These are phyloP conservation scores for Anthopleura xanthogrammica DNA, from an alignment of 92 coral and sea anemone species.

Conservation along the genomic window DNA sequence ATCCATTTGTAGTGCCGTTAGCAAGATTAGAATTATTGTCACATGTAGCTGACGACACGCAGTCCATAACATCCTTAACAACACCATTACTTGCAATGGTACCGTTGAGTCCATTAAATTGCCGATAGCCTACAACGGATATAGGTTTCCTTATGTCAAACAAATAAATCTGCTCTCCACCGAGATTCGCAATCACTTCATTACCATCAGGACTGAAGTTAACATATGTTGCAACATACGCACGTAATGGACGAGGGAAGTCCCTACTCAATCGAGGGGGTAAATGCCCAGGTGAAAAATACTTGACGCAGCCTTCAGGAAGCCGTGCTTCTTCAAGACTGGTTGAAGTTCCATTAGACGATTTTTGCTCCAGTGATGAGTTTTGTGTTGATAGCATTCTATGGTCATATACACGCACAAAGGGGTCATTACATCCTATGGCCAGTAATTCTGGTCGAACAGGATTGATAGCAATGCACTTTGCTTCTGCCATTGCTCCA, in stretches of 20 bases:
- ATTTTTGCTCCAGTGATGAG: conserved; percentile 41
- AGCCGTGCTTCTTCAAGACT: conserved; percentile 57
- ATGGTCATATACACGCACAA: conserved; percentile 88
- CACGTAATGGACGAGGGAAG: conserved; percentile 68
- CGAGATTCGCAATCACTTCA: conserved; percentile 86
- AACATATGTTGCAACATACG: conserved; percentile 85
- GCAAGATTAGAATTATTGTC: conserved; percentile 14
- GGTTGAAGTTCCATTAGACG: conserved; percentile 25
- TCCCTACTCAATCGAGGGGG: conserved; percentile 72
- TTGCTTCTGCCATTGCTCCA: conserved; percentile 88
- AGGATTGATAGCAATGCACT: conserved; percentile 93
- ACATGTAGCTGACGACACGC: conserved; percentile 27
- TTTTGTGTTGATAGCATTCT: conserved; percentile 83
- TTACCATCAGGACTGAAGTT: conserved; percentile 85
- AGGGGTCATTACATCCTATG: conserved; percentile 96
- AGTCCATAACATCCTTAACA: conserved; percentile 54
- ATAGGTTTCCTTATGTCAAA: conserved; percentile 70
- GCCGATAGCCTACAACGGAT: conserved; percentile 59
- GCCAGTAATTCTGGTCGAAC: conserved; percentile 85
- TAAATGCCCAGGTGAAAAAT: conserved; percentile 95
- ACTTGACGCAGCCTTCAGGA: conserved; percentile 87
- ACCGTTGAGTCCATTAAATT: conserved; percentile 54
- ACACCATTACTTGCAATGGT: conserved; percentile 63
- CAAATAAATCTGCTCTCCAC: conserved; percentile 94
- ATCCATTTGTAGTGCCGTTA: conserved; percentile 87